Evolutionary conservation across 1,140 invertebrate species (phyloP).

Genomic region (Platorchestia sp.): DNA sequence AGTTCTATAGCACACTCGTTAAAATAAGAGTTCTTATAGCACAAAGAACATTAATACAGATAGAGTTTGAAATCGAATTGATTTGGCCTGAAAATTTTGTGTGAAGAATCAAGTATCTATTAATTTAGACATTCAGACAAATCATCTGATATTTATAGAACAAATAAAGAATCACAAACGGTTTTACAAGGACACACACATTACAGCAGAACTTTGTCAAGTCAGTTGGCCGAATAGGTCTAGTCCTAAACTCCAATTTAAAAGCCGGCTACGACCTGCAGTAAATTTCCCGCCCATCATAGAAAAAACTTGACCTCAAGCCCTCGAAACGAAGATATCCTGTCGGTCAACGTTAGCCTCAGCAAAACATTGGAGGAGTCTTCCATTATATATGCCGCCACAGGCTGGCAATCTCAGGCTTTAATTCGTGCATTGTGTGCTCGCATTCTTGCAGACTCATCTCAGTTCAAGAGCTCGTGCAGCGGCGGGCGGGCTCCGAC

Average conservation of each 20-base stretch:
- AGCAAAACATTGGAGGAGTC: not conserved
- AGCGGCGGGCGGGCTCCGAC: not conserved
- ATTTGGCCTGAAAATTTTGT: not conserved
- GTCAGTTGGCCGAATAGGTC: not conserved
- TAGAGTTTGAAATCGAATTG: not conserved
- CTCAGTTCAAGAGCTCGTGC: not conserved
- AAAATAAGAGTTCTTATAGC: not conserved
- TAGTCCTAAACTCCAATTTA: not conserved
- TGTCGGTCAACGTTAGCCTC: not conserved
- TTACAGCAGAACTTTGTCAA: not conserved
- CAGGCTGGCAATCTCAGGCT: not conserved
- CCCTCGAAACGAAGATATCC: not conserved
- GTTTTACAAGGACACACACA: not conserved
- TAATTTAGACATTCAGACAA: too few relatives aligned
- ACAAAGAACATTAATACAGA: not conserved
- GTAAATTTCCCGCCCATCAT: not conserved
- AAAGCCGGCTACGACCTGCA: not conserved
- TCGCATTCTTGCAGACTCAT: constrained; percentile 10
- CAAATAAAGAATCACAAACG: not conserved
- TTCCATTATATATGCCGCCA: constrained; percentile 7
- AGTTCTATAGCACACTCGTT: too few relatives aligned
- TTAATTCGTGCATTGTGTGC: constrained; percentile 28
- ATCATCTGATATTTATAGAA: not conserved
- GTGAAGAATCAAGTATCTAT: not conserved
- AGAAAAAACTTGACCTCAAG: not conserved